Conservation (phyloP, 2,888 invertebrate species). For the Anticlea derivata region DNA sequence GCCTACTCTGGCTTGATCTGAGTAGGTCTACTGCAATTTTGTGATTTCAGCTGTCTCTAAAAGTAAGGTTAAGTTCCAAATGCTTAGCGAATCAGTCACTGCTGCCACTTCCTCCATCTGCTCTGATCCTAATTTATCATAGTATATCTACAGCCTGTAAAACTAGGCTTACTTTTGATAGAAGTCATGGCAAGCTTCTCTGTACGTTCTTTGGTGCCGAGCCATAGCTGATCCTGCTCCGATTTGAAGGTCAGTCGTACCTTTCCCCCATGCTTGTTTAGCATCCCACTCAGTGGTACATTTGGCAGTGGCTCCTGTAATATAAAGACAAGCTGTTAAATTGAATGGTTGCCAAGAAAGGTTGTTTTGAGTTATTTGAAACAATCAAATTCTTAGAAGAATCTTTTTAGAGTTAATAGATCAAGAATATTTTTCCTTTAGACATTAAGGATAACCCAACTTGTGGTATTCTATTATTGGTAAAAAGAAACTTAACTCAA, state of each 20-base stretch:
- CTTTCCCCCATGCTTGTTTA: slow-evolving; percentile 95
- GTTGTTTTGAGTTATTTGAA: no score
- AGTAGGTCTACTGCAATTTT: no score
- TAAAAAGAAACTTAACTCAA: no score
- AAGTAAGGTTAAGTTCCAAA: no score
- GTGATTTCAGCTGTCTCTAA: no score
- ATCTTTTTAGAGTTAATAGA: background rate
- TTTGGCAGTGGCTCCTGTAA: slow-evolving; percentile 90
- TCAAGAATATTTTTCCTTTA: no score
- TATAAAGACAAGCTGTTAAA: slow-evolving; percentile 4
- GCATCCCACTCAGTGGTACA: slow-evolving; percentile 93
- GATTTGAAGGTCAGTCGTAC: slow-evolving; percentile 96
- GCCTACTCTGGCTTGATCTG: no score
- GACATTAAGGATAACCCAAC: no score
- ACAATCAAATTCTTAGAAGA: background rate
- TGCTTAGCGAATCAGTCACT: no score
- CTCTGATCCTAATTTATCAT: no score
- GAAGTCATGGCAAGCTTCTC: slow-evolving; percentile 96
- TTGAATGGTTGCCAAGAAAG: slow-evolving; percentile 7
- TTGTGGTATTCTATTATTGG: no score
- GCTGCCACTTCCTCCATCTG: no score
- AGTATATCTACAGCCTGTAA: background rate
- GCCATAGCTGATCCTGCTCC: slow-evolving; percentile 95
- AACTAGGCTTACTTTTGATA: slow-evolving; percentile 87
- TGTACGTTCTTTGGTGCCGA: slow-evolving; percentile 96